Evolutionary conservation across 1,140 invertebrate species (phyloP).

Genomic region (Drosophila tristis): DNA sequence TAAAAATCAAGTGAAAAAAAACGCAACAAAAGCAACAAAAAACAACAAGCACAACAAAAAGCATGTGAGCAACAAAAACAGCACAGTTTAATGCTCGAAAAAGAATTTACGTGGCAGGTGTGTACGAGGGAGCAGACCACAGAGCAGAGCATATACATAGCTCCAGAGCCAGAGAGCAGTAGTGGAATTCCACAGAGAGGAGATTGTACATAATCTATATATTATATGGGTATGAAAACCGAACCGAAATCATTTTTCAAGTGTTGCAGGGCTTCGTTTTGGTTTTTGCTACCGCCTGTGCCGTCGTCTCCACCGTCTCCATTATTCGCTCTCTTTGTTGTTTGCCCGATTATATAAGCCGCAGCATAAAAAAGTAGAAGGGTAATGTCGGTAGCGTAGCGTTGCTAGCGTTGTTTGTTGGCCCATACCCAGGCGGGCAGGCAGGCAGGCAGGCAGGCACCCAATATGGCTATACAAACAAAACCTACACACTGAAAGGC

Average conservation of each 20-base stretch:
- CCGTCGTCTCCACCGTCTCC: no score
- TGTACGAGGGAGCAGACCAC: conserved; percentile 44
- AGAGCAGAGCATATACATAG: neutral
- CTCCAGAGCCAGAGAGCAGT: neutral
- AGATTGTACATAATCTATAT: conserved; percentile 60
- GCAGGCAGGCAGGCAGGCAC: conserved; percentile 16
- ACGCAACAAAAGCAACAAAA: neutral
- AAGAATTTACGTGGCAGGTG: conserved; percentile 79
- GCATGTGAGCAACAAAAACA: conserved; percentile 32
- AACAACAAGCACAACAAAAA: conserved; percentile 18
- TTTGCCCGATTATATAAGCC: conserved; percentile 63
- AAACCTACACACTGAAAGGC: conserved; percentile 31
- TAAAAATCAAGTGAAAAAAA: neutral
- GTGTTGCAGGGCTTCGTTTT: conserved; percentile 4
- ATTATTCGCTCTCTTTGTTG: conserved; percentile 5
- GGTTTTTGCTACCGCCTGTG: neutral
- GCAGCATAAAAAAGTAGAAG: conserved; percentile 57
- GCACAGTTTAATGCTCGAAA: conserved; percentile 25
- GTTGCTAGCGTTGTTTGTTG: conserved; percentile 21
- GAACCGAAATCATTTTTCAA: conserved; percentile 35
- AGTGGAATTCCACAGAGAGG: conserved; percentile 55
- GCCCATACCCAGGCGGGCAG: conserved; percentile 22
- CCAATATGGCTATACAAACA: conserved; percentile 59
- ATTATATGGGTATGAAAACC: conserved; percentile 24
- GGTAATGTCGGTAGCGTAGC: conserved; percentile 54